Base-by-base conservation (phyloP, 2,888 invertebrate species). In the Drosophila parthenogenetica region DNA sequence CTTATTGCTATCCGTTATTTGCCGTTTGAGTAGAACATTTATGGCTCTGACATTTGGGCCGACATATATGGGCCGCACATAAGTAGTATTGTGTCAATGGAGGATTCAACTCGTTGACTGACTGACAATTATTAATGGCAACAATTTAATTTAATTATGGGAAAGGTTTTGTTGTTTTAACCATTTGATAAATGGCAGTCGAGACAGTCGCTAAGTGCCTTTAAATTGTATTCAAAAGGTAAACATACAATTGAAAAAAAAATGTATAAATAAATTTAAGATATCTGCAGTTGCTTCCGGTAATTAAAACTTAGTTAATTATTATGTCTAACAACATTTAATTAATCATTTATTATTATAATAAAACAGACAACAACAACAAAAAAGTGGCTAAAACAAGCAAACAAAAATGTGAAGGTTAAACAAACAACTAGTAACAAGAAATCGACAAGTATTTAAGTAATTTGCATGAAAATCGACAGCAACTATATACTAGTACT, bases 141-240 rank as follows among this genome's bases (percentile, higher is more conserved):
- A 77, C 85, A 63, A 67, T 87, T 85, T 85, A 77, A 87, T 85
- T 85, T 85, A 87, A 84, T 87, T 82, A 87, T 77, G 85, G 68
- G 74, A 81, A 87, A 85, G 73, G 82, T 69, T 69, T 69, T 62
- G 32, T 40, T 49, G 17, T 32, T 32, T 22, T 3, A n/a, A 42
- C 11, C 45, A 13, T 49, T 67, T 69, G 67, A 72, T 72, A 67
- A 79, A 78, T 72, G 66, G 49, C 49, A 49, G 49, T 22, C 58
- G 45, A 58, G 45, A 8, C 59, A 75, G 65, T 53, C 43, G 57
- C 35, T 14, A 46, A 63, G 29, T 64, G 17, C 37, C 22, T 40
- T 68, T 67, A 63, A 62, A 70, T 58, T 50, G 35, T 57, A 60
- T 50, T 66, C 35, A 35, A 62, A 29, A 39, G 19, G 17, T 19